Percentiles rank a stretch among this genome's conserved stretches.
phyloP scores from a whole-genome alignment of 2,113 vertebrate species.

The Gallinago undulata region DNA sequence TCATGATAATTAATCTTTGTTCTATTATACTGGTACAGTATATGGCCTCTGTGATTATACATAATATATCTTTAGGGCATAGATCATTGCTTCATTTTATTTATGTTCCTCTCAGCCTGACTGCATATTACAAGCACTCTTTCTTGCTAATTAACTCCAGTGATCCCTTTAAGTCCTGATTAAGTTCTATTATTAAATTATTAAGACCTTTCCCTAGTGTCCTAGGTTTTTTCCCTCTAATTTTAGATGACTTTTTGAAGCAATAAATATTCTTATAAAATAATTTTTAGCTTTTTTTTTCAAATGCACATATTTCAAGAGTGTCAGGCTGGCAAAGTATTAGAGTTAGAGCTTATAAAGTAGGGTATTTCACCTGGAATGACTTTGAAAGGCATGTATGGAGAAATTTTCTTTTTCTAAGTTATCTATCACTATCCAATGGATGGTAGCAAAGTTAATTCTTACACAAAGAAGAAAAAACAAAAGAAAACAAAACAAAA shows the following conservation, averaged over 20 bases:
- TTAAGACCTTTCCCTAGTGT: background rate
- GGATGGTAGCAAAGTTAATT: background rate
- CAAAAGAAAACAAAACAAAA: background rate
- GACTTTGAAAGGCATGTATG: background rate
- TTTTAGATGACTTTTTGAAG: background rate
- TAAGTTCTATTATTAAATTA: slow-evolving; percentile 47
- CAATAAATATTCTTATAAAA: background rate
- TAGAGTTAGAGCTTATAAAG: background rate
- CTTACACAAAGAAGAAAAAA: background rate
- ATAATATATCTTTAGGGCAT: background rate
- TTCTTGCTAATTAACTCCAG: slow-evolving; percentile 47
- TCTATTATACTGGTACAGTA: background rate
- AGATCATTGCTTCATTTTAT: slow-evolving; percentile 22
- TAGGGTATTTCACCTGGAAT: background rate
- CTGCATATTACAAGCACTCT: background rate
- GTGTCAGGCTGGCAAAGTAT: background rate
- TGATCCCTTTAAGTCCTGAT: slow-evolving; percentile 22
- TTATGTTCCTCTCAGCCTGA: slow-evolving; percentile 8
- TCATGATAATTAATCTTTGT: background rate
- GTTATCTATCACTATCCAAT: background rate
- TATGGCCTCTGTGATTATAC: background rate
- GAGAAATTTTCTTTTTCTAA: background rate
- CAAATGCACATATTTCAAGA: background rate
- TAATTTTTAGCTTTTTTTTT: background rate
- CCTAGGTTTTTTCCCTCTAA: background rate